Evolutionary conservation across 1,140 invertebrate species (phyloP).

Genomic region (Monomorium pharaonis): DNA sequence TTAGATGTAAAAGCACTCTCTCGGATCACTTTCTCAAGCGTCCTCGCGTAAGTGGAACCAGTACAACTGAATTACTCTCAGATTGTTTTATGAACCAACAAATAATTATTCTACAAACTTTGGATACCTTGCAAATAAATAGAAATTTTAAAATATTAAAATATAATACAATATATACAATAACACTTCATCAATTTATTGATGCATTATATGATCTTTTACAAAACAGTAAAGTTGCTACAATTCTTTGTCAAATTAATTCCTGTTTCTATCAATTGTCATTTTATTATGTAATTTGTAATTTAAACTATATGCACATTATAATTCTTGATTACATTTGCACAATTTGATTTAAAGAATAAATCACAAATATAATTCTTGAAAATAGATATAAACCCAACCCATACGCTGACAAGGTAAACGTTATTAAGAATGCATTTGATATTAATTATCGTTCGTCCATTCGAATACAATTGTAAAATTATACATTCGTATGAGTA

Average conservation of each 20-base stretch:
- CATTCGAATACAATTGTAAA: not conserved
- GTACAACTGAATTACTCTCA: slow-evolving; percentile 26
- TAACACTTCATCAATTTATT: slow-evolving; percentile 12
- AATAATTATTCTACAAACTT: not conserved
- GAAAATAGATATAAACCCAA: not conserved
- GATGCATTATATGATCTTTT: not conserved
- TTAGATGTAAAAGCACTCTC: slow-evolving; percentile 50
- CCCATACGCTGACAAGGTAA: not conserved
- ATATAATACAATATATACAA: too few species aligned
- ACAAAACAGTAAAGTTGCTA: not conserved
- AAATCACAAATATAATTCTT: not conserved
- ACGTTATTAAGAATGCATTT: not conserved
- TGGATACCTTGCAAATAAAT: not conserved
- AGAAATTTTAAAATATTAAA: not conserved
- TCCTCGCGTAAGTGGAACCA: slow-evolving; percentile 23
- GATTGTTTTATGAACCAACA: slow-evolving; percentile 49
- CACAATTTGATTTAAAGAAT: too few species aligned
- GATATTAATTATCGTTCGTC: not conserved
- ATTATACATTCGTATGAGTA: not conserved
- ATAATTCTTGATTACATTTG: not conserved
- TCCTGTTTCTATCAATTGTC: not conserved
- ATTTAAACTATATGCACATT: not conserved
- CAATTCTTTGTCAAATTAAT: not conserved
- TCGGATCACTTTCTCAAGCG: slow-evolving; percentile 26
- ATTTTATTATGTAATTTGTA: not conserved